These are phyloP conservation scores for Setipinna tenuifilis DNA, from an alignment of 2,797 vertebrate genomes.

Conservation along the genomic window DNA sequence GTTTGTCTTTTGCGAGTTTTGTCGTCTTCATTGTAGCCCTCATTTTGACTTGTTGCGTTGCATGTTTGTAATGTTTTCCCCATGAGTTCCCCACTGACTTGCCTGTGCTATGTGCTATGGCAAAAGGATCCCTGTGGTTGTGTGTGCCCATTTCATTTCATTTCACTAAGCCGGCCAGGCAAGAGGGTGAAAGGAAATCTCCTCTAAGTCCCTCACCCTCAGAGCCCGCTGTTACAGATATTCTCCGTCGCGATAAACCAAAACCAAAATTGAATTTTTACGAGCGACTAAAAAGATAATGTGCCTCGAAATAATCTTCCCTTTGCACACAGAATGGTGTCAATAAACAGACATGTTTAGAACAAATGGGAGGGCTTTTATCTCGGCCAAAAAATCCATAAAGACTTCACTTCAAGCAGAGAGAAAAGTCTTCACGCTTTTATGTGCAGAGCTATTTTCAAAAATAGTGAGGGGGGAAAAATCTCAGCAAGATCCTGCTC, in stretches of 20 bases:
- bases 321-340: constrained; percentile 66
- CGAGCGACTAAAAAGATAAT: constrained; percentile 65
- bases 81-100: constrained; percentile 52
- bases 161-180: constrained; percentile 66
- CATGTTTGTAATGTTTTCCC: constrained; percentile 4
- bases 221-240: constrained; percentile 53
- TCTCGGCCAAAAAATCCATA: constrained; percentile 66
- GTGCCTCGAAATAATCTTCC: constrained; percentile 70
- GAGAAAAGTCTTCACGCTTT: constrained; percentile 62
- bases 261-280: constrained; percentile 64
- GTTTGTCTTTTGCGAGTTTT: neutral
- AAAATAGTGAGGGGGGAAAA: constrained; percentile 21
- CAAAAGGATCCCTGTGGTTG: constrained; percentile 57
- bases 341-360: constrained; percentile 75
- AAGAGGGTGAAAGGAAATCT: constrained; percentile 62
- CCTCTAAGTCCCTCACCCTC: constrained; percentile 60
- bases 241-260: constrained; percentile 69
- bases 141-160: constrained; percentile 64
- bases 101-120: constrained; percentile 59
- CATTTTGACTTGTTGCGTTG: neutral
- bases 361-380: constrained; percentile 72
- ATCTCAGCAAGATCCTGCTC: constrained; percentile 56
- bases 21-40: neutral
- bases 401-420: constrained; percentile 66
- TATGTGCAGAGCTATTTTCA: constrained; percentile 59